Base-by-base conservation (phyloP, 2,888 invertebrate genomes). In the Anarsia innoxiella region DNA sequence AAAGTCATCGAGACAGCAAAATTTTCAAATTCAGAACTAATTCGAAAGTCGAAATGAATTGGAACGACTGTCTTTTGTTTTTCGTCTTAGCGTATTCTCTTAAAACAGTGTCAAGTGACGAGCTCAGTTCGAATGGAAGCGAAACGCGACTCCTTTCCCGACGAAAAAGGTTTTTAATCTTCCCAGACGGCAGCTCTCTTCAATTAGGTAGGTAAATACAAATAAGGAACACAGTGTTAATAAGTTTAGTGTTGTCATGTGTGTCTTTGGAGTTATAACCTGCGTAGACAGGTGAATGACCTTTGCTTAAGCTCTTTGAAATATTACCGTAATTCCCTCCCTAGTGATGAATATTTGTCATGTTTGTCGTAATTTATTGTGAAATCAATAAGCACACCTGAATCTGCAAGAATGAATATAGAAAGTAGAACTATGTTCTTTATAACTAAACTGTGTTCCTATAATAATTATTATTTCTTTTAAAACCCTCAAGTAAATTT, bases 101-200 rank as follows among this genome's bases (percentile, higher is more conserved):
- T 42, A 48, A 52, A 42, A 45, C 44, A 38, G 56, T 57, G 44
- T 47, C 53, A 40, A 61, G 66, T 65, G 66, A 59, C 46, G 41
- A 51, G 47, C 47, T 58, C 69, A 37, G n/a, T n/a, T n/a, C n/a
- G n/a, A n/a, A n/a, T n/a, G n/a, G n/a, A n/a, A n/a, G n/a, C n/a
- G n/a, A n/a, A n/a, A n/a, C n/a, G n/a, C 66, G 59, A 51, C 48
- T 66, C 32, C 59, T 88, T 54, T 87, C 88, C 19, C 76, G 88
- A 49, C 75, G 78, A 52, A 88, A 87, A 66, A 84, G 89, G 60
- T 88, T 86, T 65, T 57, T 89, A 58, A 74, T 86, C 55, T 88
- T 88, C 67, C 88, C 88, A 33, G 86, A 87, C 46, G 88, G 88
- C 40, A 87, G 88, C 58, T 88, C 88, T 40, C 56, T 89, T 42